phyloP scores from a whole-genome alignment of 2,888 invertebrate species.

The Chydorus sphaericus region DNA sequence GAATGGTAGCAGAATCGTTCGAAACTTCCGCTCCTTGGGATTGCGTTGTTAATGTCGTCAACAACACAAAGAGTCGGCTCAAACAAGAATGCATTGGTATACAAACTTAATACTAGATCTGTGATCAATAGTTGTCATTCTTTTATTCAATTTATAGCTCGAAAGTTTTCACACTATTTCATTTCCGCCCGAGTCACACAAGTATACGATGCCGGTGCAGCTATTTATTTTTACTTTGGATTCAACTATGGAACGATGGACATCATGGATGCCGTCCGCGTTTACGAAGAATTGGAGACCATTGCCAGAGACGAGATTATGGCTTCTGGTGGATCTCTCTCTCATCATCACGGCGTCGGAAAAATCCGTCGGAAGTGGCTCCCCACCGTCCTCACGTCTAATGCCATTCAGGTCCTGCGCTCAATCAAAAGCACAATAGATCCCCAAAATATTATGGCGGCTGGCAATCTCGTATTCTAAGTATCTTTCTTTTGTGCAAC shows the following conservation, averaged over 20 bases:
- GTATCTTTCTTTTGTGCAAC: too few relatives aligned
- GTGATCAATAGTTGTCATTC: not conserved
- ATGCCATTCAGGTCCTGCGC: conserved; percentile 61
- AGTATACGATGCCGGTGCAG: conserved; percentile 93
- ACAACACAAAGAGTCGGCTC: conserved; percentile 75
- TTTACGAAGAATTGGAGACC: conserved; percentile 76
- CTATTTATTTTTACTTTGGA: conserved; percentile 88
- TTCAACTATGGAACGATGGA: conserved; percentile 41
- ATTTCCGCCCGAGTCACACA: conserved; percentile 82
- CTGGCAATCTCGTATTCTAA: conserved; percentile 53
- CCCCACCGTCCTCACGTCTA: conserved; percentile 49
- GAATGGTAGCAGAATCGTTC: conserved; percentile 87
- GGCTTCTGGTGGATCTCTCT: conserved; percentile 76
- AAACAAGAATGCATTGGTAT: conserved; percentile 37
- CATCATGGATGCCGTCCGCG: conserved; percentile 48
- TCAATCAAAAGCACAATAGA: conserved; percentile 78
- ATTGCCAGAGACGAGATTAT: conserved; percentile 83
- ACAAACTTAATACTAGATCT: not conserved
- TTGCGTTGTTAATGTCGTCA: conserved; percentile 61
- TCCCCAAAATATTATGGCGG: conserved; percentile 86
- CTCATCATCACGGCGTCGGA: conserved; percentile 94
- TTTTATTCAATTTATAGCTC: conserved; percentile 22
- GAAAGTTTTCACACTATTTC: conserved; percentile 45
- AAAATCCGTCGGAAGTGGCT: conserved; percentile 82
- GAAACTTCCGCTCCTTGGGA: conserved; percentile 99